Evolutionary conservation across 2,888 invertebrate species (phyloP).

Genomic region (Drosophila acutilabella): DNA sequence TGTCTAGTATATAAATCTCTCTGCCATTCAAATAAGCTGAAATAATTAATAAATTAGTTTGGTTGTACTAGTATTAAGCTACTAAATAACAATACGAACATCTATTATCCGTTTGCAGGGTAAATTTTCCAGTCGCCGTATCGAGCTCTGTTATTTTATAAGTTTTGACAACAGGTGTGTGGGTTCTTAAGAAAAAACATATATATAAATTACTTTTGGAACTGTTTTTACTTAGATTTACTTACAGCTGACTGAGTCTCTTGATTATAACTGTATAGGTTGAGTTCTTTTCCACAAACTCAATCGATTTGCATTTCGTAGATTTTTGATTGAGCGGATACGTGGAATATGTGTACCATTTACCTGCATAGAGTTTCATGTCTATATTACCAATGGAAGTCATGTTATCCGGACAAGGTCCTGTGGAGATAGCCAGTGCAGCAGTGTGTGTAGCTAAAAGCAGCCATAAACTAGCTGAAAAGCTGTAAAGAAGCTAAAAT

Average conservation of each 20-base stretch:
- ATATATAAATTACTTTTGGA: too few relatives aligned
- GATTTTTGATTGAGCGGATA: background rate
- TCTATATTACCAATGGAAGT: slow-evolving; percentile 1
- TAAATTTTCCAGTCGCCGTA: background rate
- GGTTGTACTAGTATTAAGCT: background rate
- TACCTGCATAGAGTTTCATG: background rate
- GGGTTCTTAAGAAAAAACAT: background rate
- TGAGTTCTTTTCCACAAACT: background rate
- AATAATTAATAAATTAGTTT: background rate
- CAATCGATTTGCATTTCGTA: background rate
- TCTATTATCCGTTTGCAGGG: background rate
- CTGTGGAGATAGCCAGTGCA: background rate
- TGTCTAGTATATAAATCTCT: slow-evolving; percentile 4
- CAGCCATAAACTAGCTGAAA: background rate
- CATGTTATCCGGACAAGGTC: slow-evolving; percentile 7
- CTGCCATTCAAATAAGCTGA: background rate
- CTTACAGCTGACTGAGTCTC: background rate
- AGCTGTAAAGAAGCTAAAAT: background rate
- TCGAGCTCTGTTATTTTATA: background rate
- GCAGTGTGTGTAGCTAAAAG: background rate
- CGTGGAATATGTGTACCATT: slow-evolving; percentile 11
- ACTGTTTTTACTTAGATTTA: background rate
- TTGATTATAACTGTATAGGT: background rate
- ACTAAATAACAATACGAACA: background rate
- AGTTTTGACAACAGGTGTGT: background rate